phyloP scores from a whole-genome alignment of 2,888 invertebrate genomes.

The Lottia gigantea region DNA sequence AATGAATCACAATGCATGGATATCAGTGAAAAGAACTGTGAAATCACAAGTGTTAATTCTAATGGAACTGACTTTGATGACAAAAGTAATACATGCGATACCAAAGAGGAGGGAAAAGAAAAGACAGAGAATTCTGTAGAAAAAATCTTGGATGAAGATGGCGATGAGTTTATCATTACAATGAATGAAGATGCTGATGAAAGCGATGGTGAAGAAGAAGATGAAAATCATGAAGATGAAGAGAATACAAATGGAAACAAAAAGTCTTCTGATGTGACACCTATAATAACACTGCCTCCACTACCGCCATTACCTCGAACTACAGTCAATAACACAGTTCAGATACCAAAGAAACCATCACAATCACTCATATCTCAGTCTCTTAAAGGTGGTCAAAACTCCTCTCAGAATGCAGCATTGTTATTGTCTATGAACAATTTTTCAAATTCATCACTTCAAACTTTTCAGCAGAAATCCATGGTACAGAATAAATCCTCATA shows the following conservation, averaged over 20 bases:
- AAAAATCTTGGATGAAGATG: neutral
- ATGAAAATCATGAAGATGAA: neutral
- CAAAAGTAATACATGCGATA: too few relatives aligned
- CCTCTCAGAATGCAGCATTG: neutral
- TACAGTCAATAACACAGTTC: neutral
- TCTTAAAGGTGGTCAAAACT: neutral
- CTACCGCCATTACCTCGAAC: neutral
- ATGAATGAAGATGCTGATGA: conserved; percentile 8
- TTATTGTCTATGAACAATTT: neutral
- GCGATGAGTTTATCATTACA: neutral
- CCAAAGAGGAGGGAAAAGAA: neutral
- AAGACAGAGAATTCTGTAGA: conserved; percentile 4
- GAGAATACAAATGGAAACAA: neutral
- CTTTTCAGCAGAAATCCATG: neutral
- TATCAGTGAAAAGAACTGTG: too few relatives aligned
- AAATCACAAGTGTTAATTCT: too few relatives aligned
- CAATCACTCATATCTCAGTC: neutral
- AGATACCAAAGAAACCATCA: neutral
- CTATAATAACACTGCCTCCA: neutral
- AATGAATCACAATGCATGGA: too few relatives aligned
- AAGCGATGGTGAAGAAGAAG: neutral
- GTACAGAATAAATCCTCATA: conserved; percentile 8
- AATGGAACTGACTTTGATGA: too few relatives aligned
- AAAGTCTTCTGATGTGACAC: neutral
- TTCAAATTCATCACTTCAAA: neutral